Evolutionary conservation across 2,888 invertebrate species (phyloP).

Genomic region (Tinea trinotella): DNA sequence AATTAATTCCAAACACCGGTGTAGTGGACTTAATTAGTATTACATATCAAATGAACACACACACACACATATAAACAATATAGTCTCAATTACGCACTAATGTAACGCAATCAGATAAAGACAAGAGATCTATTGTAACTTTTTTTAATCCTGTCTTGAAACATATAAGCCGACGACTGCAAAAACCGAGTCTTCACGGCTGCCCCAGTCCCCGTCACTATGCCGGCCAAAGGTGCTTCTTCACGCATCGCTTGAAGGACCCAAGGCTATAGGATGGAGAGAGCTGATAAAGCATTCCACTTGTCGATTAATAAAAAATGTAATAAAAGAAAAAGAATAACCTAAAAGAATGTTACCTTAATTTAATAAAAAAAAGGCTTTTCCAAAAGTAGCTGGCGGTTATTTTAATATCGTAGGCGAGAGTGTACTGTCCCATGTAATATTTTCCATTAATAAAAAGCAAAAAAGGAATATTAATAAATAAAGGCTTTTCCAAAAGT

Average conservation of each 20-base stretch:
- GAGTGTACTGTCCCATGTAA: constrained; percentile 65
- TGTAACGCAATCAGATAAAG: too few species aligned
- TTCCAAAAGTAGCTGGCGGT: constrained; percentile 55
- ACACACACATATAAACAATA: constrained; percentile 22
- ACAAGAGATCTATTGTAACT: too few species aligned
- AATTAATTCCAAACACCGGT: constrained; percentile 73
- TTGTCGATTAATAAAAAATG: not conserved
- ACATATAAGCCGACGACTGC: too few species aligned
- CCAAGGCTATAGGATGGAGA: not conserved
- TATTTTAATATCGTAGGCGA: constrained; percentile 66
- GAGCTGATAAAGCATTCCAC: too few species aligned
- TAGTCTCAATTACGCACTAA: not conserved
- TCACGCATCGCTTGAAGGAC: too few species aligned
- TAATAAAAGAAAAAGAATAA: not conserved
- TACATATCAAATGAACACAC: constrained; percentile 36
- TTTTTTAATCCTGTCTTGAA: too few species aligned
- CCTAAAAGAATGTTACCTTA: not conserved
- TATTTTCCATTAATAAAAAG: constrained; percentile 74
- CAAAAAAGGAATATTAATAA: constrained; percentile 74
- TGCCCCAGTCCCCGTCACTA: too few species aligned
- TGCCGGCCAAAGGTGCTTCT: too few species aligned
- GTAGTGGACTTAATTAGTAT: constrained; percentile 71
- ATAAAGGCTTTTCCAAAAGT: too few species aligned
- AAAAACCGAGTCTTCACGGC: too few species aligned
- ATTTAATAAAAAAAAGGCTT: constrained; percentile 10